Conservation (phyloP, 2,113 vertebrate genomes). For the Hippocampus barbouri region DNA sequence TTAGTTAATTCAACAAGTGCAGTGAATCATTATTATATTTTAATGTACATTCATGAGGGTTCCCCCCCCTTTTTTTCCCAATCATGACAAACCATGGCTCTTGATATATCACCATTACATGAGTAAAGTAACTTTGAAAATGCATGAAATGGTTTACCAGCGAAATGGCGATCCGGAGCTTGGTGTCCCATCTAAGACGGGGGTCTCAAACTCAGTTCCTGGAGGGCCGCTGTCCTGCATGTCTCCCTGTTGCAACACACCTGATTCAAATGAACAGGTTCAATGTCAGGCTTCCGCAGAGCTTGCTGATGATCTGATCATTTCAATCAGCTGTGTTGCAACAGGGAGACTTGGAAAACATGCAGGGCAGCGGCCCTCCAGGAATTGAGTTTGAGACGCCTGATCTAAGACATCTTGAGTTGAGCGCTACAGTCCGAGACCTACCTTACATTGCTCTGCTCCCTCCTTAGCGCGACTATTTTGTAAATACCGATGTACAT, state of each 20-base stretch:
- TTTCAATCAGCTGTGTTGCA: too few relatives aligned
- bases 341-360: too few relatives aligned
- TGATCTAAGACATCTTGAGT: slow-evolving; percentile 15
- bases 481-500: slow-evolving; percentile 69
- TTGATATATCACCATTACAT: not conserved
- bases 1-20: not conserved
- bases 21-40: slow-evolving; percentile 2
- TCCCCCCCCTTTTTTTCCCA: too few relatives aligned
- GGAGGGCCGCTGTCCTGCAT: too few relatives aligned
- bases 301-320: too few relatives aligned
- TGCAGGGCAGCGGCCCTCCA: too few relatives aligned
- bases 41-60: not conserved
- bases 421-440: slow-evolving; percentile 30
- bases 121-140: not conserved
- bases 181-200: not conserved
- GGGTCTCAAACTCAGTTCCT: too few relatives aligned
- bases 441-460: slow-evolving; percentile 34
- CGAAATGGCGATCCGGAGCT: slow-evolving; percentile 1
- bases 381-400: too few relatives aligned
- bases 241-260: too few relatives aligned
- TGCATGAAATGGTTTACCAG: slow-evolving; percentile 23
- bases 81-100: not conserved
- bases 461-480: slow-evolving; percentile 36
- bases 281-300: too few relatives aligned
- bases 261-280: too few relatives aligned